Base-by-base conservation (phyloP, 2,797 vertebrate species). In the Eremophila alpestris region DNA sequence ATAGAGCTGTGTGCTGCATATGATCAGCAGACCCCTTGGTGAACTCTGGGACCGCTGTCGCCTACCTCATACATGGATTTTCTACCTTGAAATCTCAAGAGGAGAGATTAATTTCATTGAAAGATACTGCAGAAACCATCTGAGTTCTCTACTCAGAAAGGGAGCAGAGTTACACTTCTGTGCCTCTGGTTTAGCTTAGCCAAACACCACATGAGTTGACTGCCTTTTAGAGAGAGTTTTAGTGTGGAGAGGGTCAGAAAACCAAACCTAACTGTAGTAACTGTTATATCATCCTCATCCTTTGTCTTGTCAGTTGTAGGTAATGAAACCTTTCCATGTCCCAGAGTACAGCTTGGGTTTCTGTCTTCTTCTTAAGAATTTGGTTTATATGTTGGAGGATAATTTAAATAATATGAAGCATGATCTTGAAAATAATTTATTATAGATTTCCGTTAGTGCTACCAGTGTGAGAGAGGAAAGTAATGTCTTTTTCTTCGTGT, bases 341-440 rank as follows among this genome's bases (percentile, higher is more conserved):
- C 26, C 78, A 71, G 30, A 43, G 16, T 40, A 18, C 23, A 80
- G 30, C 34, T 93, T 90, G 34, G 5, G 27, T 80, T 95, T 87
- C 74, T 60, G 10, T 67, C n/a, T 86, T 12, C 29, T 87, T 93
- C 58, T 38, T 77, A 63, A 67, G 29, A 32, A 67, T 58, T 80
- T 71, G 32, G 43, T 81, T 91, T 87, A 58, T 83, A 63, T 48
- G 15, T 55, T 89, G 62, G 27, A 6, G 19, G 18, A 58, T 27
- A 92, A 87, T 95, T 96, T 94, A 95, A 94, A 94, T 92, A 94
- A 69, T 52, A 77, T 93, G 75, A 89, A 91, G 76, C 52, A 59
- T 73, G 82, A 93, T 94, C 65, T 70, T 67, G 68, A 84, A 89
- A 81, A 54, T 46, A 82, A 63, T 27, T 48, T 86, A 5, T 43